These are phyloP conservation scores for Pangasius sanitwongsei DNA, from an alignment of 2,797 vertebrate species.

Conservation along the genomic window DNA sequence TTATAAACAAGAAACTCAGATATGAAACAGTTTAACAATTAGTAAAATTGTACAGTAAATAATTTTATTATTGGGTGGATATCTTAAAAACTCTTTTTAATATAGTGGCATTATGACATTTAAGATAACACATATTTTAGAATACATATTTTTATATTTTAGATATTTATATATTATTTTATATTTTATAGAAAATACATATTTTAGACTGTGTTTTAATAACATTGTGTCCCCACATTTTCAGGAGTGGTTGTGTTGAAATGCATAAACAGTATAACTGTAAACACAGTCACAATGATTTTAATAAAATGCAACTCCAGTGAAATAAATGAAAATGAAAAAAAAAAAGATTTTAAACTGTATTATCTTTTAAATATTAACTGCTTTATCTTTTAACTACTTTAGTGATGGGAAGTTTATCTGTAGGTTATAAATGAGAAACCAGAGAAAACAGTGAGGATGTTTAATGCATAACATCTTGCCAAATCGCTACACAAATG, in stretches of 20 bases:
- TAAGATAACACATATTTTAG: background rate
- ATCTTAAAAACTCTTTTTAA: background rate
- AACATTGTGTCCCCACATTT: background rate
- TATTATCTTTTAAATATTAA: background rate
- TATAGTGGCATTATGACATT: background rate
- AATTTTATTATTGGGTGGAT: background rate
- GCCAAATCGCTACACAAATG: background rate
- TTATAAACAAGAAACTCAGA: background rate
- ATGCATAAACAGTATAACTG: background rate
- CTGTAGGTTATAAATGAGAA: background rate
- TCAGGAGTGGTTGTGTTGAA: background rate
- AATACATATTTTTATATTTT: too few species aligned
- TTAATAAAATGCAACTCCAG: background rate
- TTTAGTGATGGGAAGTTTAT: background rate
- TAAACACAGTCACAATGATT: background rate
- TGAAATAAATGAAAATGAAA: background rate
- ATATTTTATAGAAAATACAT: too few species aligned
- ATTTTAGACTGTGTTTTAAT: background rate
- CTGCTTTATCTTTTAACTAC: background rate
- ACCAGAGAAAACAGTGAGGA: background rate
- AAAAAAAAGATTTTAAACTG: background rate
- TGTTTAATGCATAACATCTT: background rate
- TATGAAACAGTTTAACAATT: background rate
- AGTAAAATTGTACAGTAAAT: background rate
- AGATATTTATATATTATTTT: too few species aligned